Base-by-base conservation (phyloP, 2,797 vertebrate species). In the Picus viridis region DNA sequence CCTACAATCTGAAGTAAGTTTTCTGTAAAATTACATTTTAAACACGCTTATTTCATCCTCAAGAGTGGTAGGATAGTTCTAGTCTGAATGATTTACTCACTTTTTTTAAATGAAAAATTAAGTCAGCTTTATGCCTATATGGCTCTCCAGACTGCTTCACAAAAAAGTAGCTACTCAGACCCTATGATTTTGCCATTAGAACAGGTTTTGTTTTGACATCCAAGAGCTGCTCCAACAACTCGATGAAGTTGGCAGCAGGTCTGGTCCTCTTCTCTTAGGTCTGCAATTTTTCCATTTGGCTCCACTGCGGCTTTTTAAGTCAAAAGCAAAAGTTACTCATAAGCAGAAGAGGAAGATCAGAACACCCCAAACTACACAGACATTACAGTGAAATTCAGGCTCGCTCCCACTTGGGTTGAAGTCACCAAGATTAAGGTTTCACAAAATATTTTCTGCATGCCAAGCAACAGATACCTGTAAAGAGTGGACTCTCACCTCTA, bases 131-230 rank as follows among this genome's bases (percentile, higher is more conserved):
- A 54, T 56, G 68, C 59, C 47, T 85, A 0, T 30, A 45, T 5
- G 30, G 29, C 47, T 83, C 58, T 81, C 47, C 63, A 91, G 71
- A 22, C 14, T 47, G 19, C 32, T 75, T 62, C 45, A 58, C 6
- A 26, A 90, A 61, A 63, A 83, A 89, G 71, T n/a, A 83, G 68
- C 54, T 87, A 74, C 72, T 88, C 14, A 65, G n/a, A 69, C 41
- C 22, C 73, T 64, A 74, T 23, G 72, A 94, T 93, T 94, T 49
- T 92, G 79, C 73, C 63, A 86, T 92, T 87, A 93, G 49, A 90
- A 92, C 68, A 94, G 89, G 86, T 78, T 94, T 93, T 93, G 82
- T 96, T 96, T 95, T 94, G 92, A 94, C 76, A 94, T 90, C 63
- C 75, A 90, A 86, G 93, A 89, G 69, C 90, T 87, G 90, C 78